phyloP scores from a whole-genome alignment of 2,113 vertebrate genomes.

The Setophaga kirtlandii region DNA sequence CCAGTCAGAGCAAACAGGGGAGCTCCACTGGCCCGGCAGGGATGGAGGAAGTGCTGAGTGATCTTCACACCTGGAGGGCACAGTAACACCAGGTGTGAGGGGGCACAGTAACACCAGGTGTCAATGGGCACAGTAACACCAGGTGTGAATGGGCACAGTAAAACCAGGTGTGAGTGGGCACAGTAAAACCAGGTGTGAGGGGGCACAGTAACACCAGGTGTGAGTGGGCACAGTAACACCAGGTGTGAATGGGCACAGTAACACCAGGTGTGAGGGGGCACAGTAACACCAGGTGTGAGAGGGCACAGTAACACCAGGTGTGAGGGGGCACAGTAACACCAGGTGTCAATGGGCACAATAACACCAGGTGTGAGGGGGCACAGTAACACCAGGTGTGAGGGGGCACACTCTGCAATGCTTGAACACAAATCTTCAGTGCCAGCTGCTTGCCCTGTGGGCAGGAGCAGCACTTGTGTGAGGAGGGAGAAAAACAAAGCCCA shows the following conservation, averaged over 20 bases:
- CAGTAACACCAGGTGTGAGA: too few relatives aligned
- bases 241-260: too few relatives aligned
- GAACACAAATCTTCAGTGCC: rapidly evolving
- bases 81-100: too few relatives aligned
- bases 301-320: background rate
- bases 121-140: background rate
- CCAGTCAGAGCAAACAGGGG: background rate
- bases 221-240: background rate
- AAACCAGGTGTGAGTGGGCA: background rate
- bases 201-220: too few relatives aligned
- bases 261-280: background rate
- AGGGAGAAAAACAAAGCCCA: background rate
- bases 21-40: background rate
- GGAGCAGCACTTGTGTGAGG: background rate
- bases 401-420: background rate
- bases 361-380: background rate
- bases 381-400: background rate
- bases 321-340: background rate
- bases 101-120: too few relatives aligned
- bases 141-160: background rate
- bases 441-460: background rate
- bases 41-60: background rate
- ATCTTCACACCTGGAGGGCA: background rate
- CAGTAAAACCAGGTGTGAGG: too few relatives aligned
- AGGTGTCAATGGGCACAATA: background rate